Conservation (phyloP, 2,888 invertebrate genomes). For the Caenorhabditis sulstoni region DNA sequence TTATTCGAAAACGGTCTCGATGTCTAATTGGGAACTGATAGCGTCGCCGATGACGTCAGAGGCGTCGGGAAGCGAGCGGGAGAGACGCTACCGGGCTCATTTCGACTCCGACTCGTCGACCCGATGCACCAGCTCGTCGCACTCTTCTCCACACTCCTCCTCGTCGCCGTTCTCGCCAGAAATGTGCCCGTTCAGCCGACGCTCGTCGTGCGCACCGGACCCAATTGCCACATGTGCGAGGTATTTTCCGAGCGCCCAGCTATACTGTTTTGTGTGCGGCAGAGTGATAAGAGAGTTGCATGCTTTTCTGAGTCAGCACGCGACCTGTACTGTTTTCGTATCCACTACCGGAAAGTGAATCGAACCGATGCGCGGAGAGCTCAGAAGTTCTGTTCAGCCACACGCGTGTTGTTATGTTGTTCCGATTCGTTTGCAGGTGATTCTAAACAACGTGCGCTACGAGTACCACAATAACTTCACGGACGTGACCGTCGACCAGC, state of each 20-base stretch:
- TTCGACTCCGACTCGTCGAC: background rate
- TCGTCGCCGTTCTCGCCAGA: slow-evolving; percentile 2
- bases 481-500: slow-evolving; percentile 50
- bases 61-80: background rate
- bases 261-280: too few species aligned
- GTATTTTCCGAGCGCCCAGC: slow-evolving; percentile 11
- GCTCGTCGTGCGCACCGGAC: slow-evolving; percentile 21
- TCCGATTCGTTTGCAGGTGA: slow-evolving; percentile 52
- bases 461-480: slow-evolving; percentile 61
- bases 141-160: slow-evolving; percentile 3
- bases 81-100: background rate
- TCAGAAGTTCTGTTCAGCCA: too few species aligned
- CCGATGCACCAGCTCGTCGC: slow-evolving; percentile 19
- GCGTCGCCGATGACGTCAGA: slow-evolving; percentile 16
- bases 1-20: slow-evolving; percentile 26
- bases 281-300: too few species aligned
- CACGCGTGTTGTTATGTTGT: too few species aligned
- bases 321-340: too few species aligned
- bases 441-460: slow-evolving; percentile 61
- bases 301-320: too few species aligned
- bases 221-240: slow-evolving; percentile 61
- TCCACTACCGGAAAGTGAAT: too few species aligned
- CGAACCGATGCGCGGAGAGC: too few species aligned
- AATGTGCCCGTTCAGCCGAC: slow-evolving; percentile 14
- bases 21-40: slow-evolving; percentile 34